A percentile compares a stretch with the other conserved stretches of the same genome.
These are phyloP conservation scores for Lycocerus yunnanus DNA, from an alignment of 2,888 invertebrate genomes.

Conservation along the genomic window DNA sequence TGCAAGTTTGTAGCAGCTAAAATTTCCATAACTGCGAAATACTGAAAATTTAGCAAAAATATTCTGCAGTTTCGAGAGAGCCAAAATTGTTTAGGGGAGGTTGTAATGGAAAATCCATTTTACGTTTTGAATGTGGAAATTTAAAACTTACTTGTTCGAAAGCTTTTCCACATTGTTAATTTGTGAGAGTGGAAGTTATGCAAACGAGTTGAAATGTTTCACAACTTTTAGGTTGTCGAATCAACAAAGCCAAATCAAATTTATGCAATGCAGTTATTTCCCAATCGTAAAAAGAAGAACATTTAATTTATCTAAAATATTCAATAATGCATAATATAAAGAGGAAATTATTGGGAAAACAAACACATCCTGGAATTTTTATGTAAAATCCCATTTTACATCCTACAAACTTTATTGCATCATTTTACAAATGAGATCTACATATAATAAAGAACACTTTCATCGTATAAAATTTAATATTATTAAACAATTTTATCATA, in stretches of 20 bases:
- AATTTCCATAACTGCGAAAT: neutral
- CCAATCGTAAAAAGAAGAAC: neutral
- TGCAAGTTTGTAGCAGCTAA: too few relatives aligned
- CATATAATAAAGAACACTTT: constrained; percentile 2
- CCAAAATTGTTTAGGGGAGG: neutral
- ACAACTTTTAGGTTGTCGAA: neutral
- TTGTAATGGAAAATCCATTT: neutral
- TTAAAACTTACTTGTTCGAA: neutral
- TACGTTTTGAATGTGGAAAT: neutral
- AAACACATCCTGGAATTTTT: neutral
- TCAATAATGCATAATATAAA: neutral
- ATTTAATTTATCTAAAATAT: neutral
- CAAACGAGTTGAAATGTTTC: neutral
- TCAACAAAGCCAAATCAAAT: neutral
- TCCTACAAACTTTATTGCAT: constrained; percentile 1
- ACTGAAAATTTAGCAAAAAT: neutral
- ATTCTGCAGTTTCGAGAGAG: neutral
- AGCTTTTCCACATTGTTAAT: neutral
- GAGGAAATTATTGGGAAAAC: neutral
- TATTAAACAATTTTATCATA: neutral
- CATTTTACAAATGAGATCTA: constrained; percentile 2
- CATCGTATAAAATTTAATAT: constrained; percentile 23
- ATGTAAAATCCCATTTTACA: neutral
- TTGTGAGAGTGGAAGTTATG: neutral
- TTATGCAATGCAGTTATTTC: neutral